These are phyloP conservation scores for Heliconius himera DNA, from an alignment of 1,140 invertebrate species.

Conservation along the genomic window DNA sequence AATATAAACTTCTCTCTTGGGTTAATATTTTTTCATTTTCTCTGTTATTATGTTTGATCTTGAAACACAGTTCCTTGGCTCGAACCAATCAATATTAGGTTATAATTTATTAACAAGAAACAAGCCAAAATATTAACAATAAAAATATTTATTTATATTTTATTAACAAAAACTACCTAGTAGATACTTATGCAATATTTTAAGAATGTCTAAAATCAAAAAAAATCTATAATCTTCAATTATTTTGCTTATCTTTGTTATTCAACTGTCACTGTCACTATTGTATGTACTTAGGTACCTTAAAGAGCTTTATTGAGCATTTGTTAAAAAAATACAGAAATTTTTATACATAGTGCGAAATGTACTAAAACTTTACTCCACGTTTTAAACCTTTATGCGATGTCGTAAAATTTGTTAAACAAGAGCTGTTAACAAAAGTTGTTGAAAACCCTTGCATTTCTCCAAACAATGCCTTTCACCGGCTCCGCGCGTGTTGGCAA, in stretches of 20 bases:
- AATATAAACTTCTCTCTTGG: constrained; percentile 7
- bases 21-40: neutral
- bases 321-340: neutral
- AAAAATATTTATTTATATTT: too few relatives aligned
- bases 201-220: too few relatives aligned
- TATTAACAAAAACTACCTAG: too few relatives aligned
- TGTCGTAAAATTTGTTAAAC: constrained; percentile 57
- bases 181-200: too few relatives aligned
- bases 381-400: constrained; percentile 51
- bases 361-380: constrained; percentile 23
- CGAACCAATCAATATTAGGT: neutral
- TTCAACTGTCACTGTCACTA: neutral
- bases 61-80: neutral
- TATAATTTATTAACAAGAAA: neutral
- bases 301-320: neutral
- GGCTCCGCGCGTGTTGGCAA: constrained; percentile 55
- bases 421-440: constrained; percentile 56
- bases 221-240: too few relatives aligned
- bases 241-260: neutral
- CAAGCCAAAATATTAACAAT: neutral
- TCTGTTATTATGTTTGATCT: neutral
- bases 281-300: neutral
- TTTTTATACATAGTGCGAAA: constrained; percentile 7
- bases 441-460: constrained; percentile 71
- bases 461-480: constrained; percentile 61